Evolutionary conservation across 2,113 vertebrate genomes (phyloP), one percentile per base, ranked within the genome.

Genomic region (Gopherus evgoodei): DNA sequence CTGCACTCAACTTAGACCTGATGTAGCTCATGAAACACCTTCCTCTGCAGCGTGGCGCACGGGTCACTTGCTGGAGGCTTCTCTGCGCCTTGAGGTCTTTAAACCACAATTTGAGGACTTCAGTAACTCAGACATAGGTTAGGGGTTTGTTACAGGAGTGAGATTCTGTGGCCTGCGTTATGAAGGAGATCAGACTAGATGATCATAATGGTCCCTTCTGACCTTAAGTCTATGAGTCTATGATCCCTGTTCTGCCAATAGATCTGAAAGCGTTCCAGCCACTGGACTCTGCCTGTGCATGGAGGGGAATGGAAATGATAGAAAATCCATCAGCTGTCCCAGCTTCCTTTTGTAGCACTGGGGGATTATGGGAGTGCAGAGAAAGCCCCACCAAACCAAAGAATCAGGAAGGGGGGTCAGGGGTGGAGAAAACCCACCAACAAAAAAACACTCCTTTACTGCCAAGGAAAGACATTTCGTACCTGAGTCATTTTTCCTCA

Each of bases 391-490:
- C 27, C 86, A 29, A 91, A 25, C 54, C 29, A 65, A 25, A 42
- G 85, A 93, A 82, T 31, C 0, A n/a, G 75, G 16, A 47, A 0
- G 1, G 83, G 21, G 4, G 21, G 87, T 14, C 3, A 5, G 27
- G 27, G 12, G 11, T 12, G 42, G 12, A 53, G 81, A 80, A 2
- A 1, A 2, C 4, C 8, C 0, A 0, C 29, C 59, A 65, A 69
- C 17, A 69, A 19, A 35, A 27, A n/a, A 69, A 8, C 16, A 8
- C 16, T 72, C n/a, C 19, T 72, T 72, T 72, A 69, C 35, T 72
- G n/a, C 17, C n/a, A 21, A 38, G 10, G n/a, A 72, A 72, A 72
- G 19, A 5, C 8, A 72, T 72, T 72, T 72, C 8, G 4, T 72
- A 72, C 65, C n/a, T 2, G 35, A 38, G 19, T 38, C 65, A 38